Evolutionary conservation across 2,888 invertebrate species (phyloP), one percentile per base, ranked within the genome.

Genomic region (Trachelus iudaicus): DNA sequence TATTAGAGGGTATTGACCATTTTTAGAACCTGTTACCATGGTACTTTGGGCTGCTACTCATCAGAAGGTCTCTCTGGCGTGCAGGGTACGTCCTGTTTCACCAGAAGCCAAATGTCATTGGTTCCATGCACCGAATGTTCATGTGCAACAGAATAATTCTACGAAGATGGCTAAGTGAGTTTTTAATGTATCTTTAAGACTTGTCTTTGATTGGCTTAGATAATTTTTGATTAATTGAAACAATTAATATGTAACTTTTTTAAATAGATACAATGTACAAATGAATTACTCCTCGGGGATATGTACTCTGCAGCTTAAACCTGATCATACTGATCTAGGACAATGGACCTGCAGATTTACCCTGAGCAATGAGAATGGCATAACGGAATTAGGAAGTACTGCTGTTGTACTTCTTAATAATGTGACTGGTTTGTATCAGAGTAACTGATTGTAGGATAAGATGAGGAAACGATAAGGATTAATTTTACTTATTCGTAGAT

Each of bases 321-420:
- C 91, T 0, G 86, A 87, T 73, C 83, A 86, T 37, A 80, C 85
- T 34, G 91, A 91, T 82, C 83, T 91, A n/a, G 91, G 91, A 11
- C 83, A 87, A 35, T 91, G 91, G 91, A 86, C 81, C n/a, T 91
- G 91, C 73, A 88, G 81, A 80, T 91, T 91, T 75, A 83, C 86
- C 4, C 40, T 88, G 4, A 37, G 78, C 1, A 83, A 81, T 73
- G 82, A 84, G 56, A 80, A 85, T 15, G 82, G 83, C 4, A 83
- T 86, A 11, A 80, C 85, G 35, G 89, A 88, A 69, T 79, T 91
- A 56, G 90, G 90, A 76, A 87, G 85, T 76, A 89, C 90, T 4
- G 85, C 89, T 1, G 81, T 91, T n/a, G 77, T 90, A 75, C 82
- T 91, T 11, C 79, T 91, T 40, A 87, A 85, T 75, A 87, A 84